A percentile compares a stretch with the other conserved stretches of the same genome.
phyloP scores from a whole-genome alignment of 2,888 invertebrate genomes.

The Electrophaes corylata region DNA sequence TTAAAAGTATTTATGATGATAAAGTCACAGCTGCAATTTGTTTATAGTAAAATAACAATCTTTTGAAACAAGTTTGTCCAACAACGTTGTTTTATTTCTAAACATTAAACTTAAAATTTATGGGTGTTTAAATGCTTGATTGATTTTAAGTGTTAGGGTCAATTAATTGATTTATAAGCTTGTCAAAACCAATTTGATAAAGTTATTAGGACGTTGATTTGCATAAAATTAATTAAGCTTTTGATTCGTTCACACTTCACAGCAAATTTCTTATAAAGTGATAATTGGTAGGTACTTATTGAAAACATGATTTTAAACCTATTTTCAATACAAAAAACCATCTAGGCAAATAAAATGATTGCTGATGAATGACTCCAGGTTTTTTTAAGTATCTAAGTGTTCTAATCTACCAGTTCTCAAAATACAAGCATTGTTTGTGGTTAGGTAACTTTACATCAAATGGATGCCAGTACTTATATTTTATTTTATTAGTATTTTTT shows the following conservation, averaged over 20 bases:
- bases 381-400: no score
- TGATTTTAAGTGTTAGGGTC: constrained; percentile 24
- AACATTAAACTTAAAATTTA: constrained; percentile 1
- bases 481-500: no score
- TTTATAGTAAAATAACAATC: not conserved
- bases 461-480: no score
- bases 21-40: not conserved
- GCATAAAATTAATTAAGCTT: constrained; percentile 25
- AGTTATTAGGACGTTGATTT: constrained; percentile 24
- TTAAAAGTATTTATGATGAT: no score
- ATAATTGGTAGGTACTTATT: not conserved
- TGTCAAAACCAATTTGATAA: constrained; percentile 24
- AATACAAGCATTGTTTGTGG: no score
- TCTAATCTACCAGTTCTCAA: no score
- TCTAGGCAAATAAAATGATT: no score
- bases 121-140: constrained; percentile 20
- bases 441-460: no score
- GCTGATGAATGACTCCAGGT: no score
- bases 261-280: not conserved
- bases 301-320: not conserved
- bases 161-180: constrained; percentile 29
- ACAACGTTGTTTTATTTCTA: constrained; percentile 14
- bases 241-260: constrained; percentile 16
- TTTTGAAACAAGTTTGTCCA: constrained; percentile 2
- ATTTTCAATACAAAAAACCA: no score